phyloP scores from a whole-genome alignment of 2,113 vertebrate genomes.

The Antigone vipio region DNA sequence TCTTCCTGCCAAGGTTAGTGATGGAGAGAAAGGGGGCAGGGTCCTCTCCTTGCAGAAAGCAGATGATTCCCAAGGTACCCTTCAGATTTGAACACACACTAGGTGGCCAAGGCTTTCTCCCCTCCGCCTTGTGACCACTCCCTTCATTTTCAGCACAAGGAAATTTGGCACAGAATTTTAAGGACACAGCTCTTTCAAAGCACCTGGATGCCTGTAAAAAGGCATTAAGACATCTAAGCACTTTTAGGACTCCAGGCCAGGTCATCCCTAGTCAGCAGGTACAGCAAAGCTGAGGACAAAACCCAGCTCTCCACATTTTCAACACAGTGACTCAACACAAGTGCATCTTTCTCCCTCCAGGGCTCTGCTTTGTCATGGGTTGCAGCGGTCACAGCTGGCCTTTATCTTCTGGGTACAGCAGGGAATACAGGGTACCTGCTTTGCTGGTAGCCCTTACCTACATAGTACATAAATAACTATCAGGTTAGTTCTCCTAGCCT shows the following conservation, averaged over 20 bases:
- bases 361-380: not conserved
- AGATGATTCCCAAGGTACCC: not conserved
- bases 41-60: no score
- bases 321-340: not conserved
- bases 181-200: not conserved
- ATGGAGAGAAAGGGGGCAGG: not conserved
- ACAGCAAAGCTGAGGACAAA: not conserved
- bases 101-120: not conserved
- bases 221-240: not conserved
- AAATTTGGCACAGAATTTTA: not conserved
- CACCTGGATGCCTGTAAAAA: not conserved
- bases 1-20: not conserved
- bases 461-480: rapidly evolving
- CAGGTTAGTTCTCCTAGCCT: no score
- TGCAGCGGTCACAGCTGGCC: not conserved
- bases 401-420: not conserved
- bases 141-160: not conserved
- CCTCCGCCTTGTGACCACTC: not conserved
- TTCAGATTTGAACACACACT: not conserved
- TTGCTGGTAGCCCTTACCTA: not conserved
- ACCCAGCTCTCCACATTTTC: not conserved
- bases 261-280: not conserved
- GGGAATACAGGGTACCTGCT: not conserved
- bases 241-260: not conserved
- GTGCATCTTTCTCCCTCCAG: not conserved